These are phyloP conservation scores for Mactromeris polynyma DNA, from an alignment of 2,888 invertebrate species.

Conservation along the genomic window DNA sequence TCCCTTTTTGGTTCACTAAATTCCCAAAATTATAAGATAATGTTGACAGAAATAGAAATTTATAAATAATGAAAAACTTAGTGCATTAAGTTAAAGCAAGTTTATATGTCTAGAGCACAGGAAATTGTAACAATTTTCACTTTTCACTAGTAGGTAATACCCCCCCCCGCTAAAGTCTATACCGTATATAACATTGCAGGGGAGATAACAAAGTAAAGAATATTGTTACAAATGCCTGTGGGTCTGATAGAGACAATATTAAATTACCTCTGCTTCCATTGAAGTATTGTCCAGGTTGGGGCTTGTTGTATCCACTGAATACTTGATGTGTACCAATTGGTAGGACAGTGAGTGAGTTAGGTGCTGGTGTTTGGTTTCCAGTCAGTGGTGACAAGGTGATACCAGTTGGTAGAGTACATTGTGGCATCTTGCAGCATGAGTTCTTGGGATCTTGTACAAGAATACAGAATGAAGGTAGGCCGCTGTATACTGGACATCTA, in stretches of 20 bases:
- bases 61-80: no score
- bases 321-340: slow-evolving; percentile 78
- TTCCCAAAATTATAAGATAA: no score
- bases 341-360: slow-evolving; percentile 71
- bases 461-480: slow-evolving; percentile 76
- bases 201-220: no score
- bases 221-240: no score
- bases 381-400: slow-evolving; percentile 64
- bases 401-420: slow-evolving; percentile 68
- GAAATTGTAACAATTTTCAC: no score
- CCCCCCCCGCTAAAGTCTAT: no score
- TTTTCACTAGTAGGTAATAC: no score
- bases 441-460: slow-evolving; percentile 73
- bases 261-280: slow-evolving; percentile 62
- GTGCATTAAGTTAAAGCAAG: neutral
- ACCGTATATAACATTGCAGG: no score
- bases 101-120: no score
- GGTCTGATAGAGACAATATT: no score
- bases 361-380: slow-evolving; percentile 69
- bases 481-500: slow-evolving; percentile 77
- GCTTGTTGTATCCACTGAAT: slow-evolving; percentile 72
- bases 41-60: no score
- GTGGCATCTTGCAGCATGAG: slow-evolving; percentile 77
- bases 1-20: no score
- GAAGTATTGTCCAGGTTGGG: slow-evolving; percentile 53